These are phyloP conservation scores for Cistogaster globosa DNA, from an alignment of 2,888 invertebrate genomes.

Conservation along the genomic window DNA sequence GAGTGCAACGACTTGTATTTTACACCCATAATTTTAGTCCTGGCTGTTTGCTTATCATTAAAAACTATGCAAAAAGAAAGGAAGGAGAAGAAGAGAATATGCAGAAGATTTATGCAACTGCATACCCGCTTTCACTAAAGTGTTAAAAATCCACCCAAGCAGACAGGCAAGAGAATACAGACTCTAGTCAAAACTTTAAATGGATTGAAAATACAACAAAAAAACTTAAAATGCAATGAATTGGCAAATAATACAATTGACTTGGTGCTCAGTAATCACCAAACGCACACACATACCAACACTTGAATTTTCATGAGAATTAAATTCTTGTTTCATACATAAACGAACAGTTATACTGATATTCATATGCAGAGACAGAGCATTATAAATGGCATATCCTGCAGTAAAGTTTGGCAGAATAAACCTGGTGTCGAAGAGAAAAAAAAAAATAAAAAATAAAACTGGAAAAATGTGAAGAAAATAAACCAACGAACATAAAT, in stretches of 20 bases:
- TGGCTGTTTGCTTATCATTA: slow-evolving; percentile 47
- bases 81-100: slow-evolving; percentile 6
- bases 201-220: background rate
- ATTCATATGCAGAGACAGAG: slow-evolving; percentile 50
- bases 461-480: slow-evolving; percentile 34
- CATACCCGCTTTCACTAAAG: slow-evolving; percentile 28
- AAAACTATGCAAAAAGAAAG: slow-evolving; percentile 1
- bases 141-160: slow-evolving; percentile 16
- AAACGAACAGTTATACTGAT: background rate
- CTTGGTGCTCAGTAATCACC: slow-evolving; percentile 41
- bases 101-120: slow-evolving; percentile 36
- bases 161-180: slow-evolving; percentile 22
- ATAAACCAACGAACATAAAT: slow-evolving; percentile 73
- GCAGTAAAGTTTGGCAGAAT: slow-evolving; percentile 42
- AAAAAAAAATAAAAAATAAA: slow-evolving; percentile 7
- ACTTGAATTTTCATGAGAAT: background rate
- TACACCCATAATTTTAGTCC: slow-evolving; percentile 40
- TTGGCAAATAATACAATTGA: slow-evolving; percentile 71
- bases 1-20: slow-evolving; percentile 47
- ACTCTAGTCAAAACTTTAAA: background rate
- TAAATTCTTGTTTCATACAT: slow-evolving; percentile 20
- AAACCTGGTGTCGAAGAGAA: slow-evolving; percentile 29
- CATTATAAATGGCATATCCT: slow-evolving; percentile 49
- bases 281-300: slow-evolving; percentile 30
- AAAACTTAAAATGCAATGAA: slow-evolving; percentile 58